Conservation (phyloP, 2,113 vertebrate species). For the Trichechus manatus region DNA sequence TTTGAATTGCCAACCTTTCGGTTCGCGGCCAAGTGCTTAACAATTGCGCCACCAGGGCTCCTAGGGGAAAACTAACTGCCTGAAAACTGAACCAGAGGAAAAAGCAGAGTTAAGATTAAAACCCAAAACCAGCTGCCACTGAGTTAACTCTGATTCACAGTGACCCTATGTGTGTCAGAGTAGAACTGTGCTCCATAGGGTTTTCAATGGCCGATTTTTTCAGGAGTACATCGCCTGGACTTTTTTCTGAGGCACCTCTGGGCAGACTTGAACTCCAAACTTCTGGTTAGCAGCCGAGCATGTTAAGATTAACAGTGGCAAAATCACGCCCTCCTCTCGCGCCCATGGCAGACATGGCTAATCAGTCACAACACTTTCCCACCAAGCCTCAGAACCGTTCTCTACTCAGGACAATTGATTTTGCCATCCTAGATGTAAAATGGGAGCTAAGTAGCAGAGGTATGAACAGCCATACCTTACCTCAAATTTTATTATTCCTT, state of each 20-base stretch:
- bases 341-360: background rate
- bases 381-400: background rate
- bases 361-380: background rate
- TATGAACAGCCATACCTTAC: background rate
- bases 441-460: background rate
- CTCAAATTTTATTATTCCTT: background rate
- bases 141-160: background rate
- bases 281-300: background rate
- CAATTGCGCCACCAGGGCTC: background rate
- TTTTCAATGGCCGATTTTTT: background rate
- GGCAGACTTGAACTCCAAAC: background rate
- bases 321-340: background rate
- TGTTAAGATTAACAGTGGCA: background rate
- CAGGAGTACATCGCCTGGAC: background rate
- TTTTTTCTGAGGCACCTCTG: background rate
- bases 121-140: background rate
- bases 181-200: background rate
- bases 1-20: background rate
- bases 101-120: background rate
- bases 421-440: background rate
- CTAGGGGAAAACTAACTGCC: background rate
- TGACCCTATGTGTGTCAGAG: background rate
- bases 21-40: background rate
- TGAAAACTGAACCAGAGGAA: slow-evolving; percentile 13
- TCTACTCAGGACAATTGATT: slow-evolving; percentile 21